These are phyloP conservation scores for Steinernema khuongi DNA, from an alignment of 1,140 invertebrate species.

Conservation along the genomic window DNA sequence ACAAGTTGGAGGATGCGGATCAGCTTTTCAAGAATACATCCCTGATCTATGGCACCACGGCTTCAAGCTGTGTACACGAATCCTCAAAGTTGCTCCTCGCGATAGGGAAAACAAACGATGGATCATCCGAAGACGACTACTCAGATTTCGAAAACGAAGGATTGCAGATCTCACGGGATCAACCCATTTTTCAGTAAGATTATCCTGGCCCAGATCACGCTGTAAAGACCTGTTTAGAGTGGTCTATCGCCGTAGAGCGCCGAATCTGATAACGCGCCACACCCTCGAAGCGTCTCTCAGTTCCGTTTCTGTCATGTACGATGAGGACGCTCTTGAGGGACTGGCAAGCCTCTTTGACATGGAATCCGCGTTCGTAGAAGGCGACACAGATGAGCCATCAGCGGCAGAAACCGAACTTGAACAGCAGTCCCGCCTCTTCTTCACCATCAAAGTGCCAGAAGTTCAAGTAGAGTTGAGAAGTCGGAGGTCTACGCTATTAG, in stretches of 20 bases:
- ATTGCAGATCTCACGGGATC: background rate
- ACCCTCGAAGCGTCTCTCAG: slow-evolving; percentile 42
- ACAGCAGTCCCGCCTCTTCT: background rate
- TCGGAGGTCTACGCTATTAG: slow-evolving; percentile 23
- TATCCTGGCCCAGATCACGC: slow-evolving; percentile 9
- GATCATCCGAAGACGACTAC: slow-evolving; percentile 13
- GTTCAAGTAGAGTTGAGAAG: slow-evolving; percentile 36
- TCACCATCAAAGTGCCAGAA: slow-evolving; percentile 1
- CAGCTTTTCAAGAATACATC: slow-evolving; percentile 18
- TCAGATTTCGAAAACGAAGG: background rate
- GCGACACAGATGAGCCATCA: background rate
- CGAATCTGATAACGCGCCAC: slow-evolving; percentile 45
- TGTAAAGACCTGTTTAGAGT: slow-evolving; percentile 39
- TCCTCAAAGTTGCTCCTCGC: slow-evolving; percentile 31
- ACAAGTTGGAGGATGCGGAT: background rate
- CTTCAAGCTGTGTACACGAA: slow-evolving; percentile 8
- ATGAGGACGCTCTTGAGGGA: slow-evolving; percentile 50
- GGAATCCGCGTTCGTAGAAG: slow-evolving; percentile 16
- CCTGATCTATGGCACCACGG: slow-evolving; percentile 29
- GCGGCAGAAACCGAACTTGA: background rate
- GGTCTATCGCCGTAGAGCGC: slow-evolving; percentile 47
- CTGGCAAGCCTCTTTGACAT: slow-evolving; percentile 37
- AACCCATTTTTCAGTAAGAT: slow-evolving; percentile 19
- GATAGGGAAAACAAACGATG: slow-evolving; percentile 28
- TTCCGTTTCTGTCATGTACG: slow-evolving; percentile 46